Percentiles rank a stretch among this genome's conserved stretches.
phyloP scores from a whole-genome alignment of 2,888 invertebrate genomes.

The Trichopoda pennipes region DNA sequence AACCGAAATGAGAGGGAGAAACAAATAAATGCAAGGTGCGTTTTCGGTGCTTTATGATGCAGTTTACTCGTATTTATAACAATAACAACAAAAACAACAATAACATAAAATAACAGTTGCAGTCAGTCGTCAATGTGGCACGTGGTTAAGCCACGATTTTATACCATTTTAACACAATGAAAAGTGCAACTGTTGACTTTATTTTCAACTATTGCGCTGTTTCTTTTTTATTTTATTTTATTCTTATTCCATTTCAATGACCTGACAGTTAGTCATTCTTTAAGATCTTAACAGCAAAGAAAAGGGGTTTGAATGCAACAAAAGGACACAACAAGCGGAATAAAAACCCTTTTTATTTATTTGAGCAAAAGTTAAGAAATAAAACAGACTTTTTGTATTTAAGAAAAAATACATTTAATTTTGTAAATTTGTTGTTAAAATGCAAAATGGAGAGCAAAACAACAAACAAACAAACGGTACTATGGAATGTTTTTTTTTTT shows the following conservation, averaged over 20 bases:
- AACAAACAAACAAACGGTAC: conserved; percentile 42
- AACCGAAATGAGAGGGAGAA: conserved; percentile 37
- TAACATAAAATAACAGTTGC: conserved; percentile 63
- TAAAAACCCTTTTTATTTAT: conserved; percentile 30
- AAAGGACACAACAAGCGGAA: conserved; percentile 26
- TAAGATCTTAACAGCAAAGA: conserved; percentile 25
- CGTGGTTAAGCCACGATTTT: conserved; percentile 67
- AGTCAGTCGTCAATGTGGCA: conserved; percentile 54
- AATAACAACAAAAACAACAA: conserved; percentile 10
- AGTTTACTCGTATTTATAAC: conserved; percentile 48
- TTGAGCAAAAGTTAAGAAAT: conserved; percentile 10
- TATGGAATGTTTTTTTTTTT: conserved; percentile 7
- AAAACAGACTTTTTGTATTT: conserved; percentile 23
- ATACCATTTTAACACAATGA: conserved; percentile 59
- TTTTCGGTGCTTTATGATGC: conserved; percentile 66
- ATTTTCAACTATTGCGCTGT: conserved; percentile 28
- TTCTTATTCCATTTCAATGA: conserved; percentile 31
- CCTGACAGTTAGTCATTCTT: conserved; percentile 49
- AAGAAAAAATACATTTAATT: conserved; percentile 42
- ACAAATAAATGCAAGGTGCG: conserved; percentile 67
- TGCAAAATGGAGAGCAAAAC: background rate
- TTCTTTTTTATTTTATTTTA: conserved; percentile 7
- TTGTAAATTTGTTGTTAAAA: conserved; percentile 33
- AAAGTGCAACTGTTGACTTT: conserved; percentile 66
- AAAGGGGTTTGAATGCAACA: conserved; percentile 48